Base-by-base conservation (phyloP, 2,888 invertebrate species). In the Caenorhabditis imperialis region DNA sequence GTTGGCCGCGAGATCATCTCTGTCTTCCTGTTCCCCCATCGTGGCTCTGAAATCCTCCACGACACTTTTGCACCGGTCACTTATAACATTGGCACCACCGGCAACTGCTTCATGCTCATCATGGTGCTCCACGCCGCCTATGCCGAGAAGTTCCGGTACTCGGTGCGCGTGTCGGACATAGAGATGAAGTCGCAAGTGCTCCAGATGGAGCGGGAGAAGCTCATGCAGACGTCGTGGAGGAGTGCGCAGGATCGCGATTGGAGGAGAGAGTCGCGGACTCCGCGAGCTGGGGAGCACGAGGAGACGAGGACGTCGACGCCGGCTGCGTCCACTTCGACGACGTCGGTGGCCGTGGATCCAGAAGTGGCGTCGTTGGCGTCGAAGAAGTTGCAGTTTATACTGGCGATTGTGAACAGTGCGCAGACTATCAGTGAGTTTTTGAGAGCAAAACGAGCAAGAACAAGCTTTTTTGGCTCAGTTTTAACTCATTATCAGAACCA, bases 31-130 rank as follows among this genome's bases (percentile, higher is more conserved):
- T 73, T 55, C 10, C 73, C 73, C n/a, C 73, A 73, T 33, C 40
- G 55, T 33, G 60, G 61, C 27, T 65, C 65, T 5, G 65, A 67
- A 18, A 67, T 67, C 33, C 23, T 73, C 18, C 73, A 73, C 25
- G 72, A 65, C 38, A 73, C 73, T 1, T 67, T 73, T 16, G 73
- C 73, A 6, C 73, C 73, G 7, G 60, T 73, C 23, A 60, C 48
- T 16, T 67, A 73, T 25, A 73, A 60, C 45, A 45, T 73, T 16
- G 73, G 55, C 2, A 73, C 73, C 2, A 38, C 37, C 3, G 48
- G 55, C 5, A 58, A 55, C 22, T 73, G 73, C 27, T 73, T 73
- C 30, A 50, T 73, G 55, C 55, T 73, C 7, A 45, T 73, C n/a
- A 38, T 73, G n/a, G 57, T 65, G 6, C 44, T 73, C 2, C 47